These are phyloP conservation scores for Aphodius sticticus DNA, from an alignment of 2,888 invertebrate genomes.

Conservation along the genomic window DNA sequence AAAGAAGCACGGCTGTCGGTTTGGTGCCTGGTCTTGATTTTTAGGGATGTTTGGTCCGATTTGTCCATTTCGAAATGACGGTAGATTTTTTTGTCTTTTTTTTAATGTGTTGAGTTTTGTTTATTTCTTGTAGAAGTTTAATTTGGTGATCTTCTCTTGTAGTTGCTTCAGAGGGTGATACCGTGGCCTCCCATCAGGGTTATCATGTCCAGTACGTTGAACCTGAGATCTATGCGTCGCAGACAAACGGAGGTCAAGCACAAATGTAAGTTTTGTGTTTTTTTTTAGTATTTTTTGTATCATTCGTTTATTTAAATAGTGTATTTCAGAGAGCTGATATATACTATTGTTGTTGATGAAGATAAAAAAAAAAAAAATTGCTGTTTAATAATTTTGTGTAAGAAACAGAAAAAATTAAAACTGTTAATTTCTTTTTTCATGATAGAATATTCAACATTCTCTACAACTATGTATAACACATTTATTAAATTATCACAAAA, in stretches of 20 bases:
- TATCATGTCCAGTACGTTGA: slow-evolving; percentile 82
- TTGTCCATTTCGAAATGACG: slow-evolving; percentile 27
- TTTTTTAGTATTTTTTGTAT: background rate
- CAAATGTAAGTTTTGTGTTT: slow-evolving; percentile 64
- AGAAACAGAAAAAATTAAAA: too few relatives aligned
- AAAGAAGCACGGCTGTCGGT: background rate
- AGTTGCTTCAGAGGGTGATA: slow-evolving; percentile 67
- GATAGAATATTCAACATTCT: too few relatives aligned
- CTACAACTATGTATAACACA: too few relatives aligned
- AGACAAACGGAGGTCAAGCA: slow-evolving; percentile 64
- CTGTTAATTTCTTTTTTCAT: too few relatives aligned
- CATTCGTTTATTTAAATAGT: slow-evolving; percentile 6
- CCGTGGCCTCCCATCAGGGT: slow-evolving; percentile 65
- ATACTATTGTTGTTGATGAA: too few relatives aligned
- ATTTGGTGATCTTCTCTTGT: slow-evolving; percentile 22
- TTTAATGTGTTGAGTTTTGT: too few relatives aligned
- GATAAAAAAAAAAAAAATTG: too few relatives aligned
- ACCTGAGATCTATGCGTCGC: slow-evolving; percentile 70
- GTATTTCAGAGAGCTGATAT: too few relatives aligned
- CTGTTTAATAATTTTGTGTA: too few relatives aligned
- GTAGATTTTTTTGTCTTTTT: slow-evolving; percentile 31
- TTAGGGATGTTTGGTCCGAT: slow-evolving; percentile 10
- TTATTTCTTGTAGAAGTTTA: slow-evolving; percentile 9
- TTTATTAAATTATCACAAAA: too few relatives aligned
- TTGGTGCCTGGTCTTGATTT: slow-evolving; percentile 5